Evolutionary conservation across 2,797 vertebrate genomes (phyloP).

Genomic region (Todus mexicanus): DNA sequence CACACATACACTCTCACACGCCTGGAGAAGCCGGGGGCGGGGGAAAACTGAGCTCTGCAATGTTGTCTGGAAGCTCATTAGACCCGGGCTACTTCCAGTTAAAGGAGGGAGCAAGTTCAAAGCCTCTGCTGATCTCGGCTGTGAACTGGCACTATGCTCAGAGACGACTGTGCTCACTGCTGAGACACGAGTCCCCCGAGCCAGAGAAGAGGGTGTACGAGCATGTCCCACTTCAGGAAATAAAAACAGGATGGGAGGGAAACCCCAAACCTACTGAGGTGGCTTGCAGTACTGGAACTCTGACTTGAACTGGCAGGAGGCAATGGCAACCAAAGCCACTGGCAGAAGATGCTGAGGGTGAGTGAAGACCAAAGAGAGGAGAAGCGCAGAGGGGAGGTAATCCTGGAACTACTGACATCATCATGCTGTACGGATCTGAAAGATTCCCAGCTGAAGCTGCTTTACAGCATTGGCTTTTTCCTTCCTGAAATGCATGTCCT

Average conservation of each 20-base stretch:
- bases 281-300: not conserved
- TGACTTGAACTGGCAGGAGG: not conserved
- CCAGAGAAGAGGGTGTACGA: not conserved
- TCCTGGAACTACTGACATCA: not conserved
- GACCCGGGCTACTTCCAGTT: not conserved
- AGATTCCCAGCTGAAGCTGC: not conserved
- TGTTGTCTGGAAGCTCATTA: conserved; percentile 28
- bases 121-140: not conserved
- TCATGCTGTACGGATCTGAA: not conserved
- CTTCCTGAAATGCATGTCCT: not conserved
- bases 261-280: not conserved
- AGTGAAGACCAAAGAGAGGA: not conserved
- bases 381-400: not conserved
- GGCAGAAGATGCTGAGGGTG: not conserved
- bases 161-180: not conserved
- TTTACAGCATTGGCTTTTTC: not conserved
- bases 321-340: not conserved
- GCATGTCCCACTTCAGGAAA: not conserved
- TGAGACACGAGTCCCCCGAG: not conserved
- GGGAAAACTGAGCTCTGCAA: conserved; percentile 38
- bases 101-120: conserved; percentile 26
- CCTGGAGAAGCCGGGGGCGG: not conserved
- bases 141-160: not conserved
- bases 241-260: not conserved
- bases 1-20: not conserved